Evolutionary conservation across 2,113 vertebrate genomes (phyloP).

Genomic region (Ceratotherium simum): DNA sequence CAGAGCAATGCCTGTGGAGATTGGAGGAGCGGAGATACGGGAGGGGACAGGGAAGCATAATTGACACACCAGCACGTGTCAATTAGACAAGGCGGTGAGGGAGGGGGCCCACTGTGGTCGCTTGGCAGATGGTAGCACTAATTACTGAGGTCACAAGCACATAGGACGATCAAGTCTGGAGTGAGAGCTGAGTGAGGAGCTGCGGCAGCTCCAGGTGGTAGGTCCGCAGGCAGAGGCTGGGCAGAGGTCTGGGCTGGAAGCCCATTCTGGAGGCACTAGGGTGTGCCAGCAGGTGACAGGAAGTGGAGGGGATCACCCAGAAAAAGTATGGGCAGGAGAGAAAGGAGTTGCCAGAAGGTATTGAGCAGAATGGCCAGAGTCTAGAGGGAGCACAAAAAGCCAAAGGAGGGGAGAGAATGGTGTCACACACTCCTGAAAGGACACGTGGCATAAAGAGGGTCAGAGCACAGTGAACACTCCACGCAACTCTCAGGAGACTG

Average conservation of each 20-base stretch:
- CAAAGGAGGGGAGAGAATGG: neutral
- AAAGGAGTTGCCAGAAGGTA: neutral
- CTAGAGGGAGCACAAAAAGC: neutral
- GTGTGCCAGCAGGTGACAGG: neutral
- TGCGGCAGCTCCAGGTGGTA: accelerated
- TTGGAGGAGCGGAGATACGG: accelerated
- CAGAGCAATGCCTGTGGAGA: neutral
- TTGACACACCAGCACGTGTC: neutral
- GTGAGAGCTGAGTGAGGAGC: neutral
- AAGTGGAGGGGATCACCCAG: neutral
- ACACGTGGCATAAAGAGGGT: neutral
- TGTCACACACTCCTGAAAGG: neutral
- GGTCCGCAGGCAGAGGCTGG: accelerated
- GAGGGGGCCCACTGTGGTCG: accelerated
- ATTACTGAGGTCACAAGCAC: too few relatives aligned
- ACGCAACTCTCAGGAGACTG: neutral
- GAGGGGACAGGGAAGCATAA: neutral
- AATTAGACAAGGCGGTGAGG: neutral
- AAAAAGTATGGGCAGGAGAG: neutral
- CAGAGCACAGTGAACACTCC: too few relatives aligned
- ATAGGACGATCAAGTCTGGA: neutral
- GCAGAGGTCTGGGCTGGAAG: neutral
- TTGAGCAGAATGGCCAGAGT: neutral
- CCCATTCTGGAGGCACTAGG: neutral
- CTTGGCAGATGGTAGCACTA: neutral